Percentiles rank a stretch among this genome's conserved stretches.
phyloP scores from a whole-genome alignment of 2,888 invertebrate species.

The Dyspetes luteomarginatus region DNA sequence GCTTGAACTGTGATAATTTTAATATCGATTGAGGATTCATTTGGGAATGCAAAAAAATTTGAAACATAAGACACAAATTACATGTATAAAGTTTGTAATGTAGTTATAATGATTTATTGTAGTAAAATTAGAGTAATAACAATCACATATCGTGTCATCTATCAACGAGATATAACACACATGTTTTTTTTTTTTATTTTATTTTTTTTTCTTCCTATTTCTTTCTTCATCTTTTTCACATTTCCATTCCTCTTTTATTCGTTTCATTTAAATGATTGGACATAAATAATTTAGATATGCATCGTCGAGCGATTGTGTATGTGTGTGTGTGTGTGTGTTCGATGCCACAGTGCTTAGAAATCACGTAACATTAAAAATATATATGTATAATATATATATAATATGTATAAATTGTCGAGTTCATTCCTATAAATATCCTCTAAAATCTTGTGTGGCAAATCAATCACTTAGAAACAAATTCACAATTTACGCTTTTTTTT shows the following conservation, averaged over 20 bases:
- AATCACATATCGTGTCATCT: constrained; percentile 83
- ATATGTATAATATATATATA: constrained; percentile 74
- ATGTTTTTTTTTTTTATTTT: constrained; percentile 59
- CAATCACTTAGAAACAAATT: constrained; percentile 81
- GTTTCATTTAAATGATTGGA: constrained; percentile 78
- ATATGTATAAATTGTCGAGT: constrained; percentile 83
- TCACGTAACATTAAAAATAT: constrained; percentile 83
- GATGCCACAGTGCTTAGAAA: constrained; percentile 82
- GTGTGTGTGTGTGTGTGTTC: constrained; percentile 59
- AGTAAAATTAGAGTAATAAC: constrained; percentile 83
- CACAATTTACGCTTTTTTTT: constrained; percentile 73
- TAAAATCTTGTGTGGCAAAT: constrained; percentile 83
- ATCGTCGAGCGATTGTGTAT: constrained; percentile 64
- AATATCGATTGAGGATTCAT: neutral
- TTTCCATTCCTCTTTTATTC: constrained; percentile 63
- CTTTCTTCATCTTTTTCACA: constrained; percentile 27
- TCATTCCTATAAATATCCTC: constrained; percentile 82
- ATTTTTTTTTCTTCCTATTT: constrained; percentile 10
- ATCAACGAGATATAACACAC: constrained; percentile 83
- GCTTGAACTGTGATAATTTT: no score
- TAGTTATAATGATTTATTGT: constrained; percentile 77
- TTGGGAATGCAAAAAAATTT: neutral
- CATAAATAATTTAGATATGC: constrained; percentile 82
- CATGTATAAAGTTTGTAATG: constrained; percentile 63
- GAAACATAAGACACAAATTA: constrained; percentile 16